Base-by-base conservation (phyloP, 2,797 vertebrate species). In the Myotis myotis region DNA sequence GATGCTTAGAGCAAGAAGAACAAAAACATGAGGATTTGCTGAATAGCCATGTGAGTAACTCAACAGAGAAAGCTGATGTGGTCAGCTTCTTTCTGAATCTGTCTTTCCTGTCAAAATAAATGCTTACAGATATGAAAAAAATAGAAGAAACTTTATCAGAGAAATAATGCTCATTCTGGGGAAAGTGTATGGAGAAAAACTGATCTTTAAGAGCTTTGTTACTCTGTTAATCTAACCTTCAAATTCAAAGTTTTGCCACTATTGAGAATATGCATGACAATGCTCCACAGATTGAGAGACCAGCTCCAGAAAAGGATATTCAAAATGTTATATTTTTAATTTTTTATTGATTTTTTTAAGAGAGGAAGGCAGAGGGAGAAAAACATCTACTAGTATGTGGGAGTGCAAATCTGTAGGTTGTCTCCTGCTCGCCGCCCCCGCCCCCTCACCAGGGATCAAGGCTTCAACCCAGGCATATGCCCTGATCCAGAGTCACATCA, bases 31-130 rank as follows among this genome's bases (percentile, higher is more conserved):
- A 68, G 49, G 28, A 33, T 85, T 86, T 44, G 51, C 36, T 89
- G 44, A 82, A 86, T 41, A 71, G 8, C 11, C n/a, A 44, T 25
- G 28, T 57, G 47, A 36, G 11, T 41, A 81, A 60, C n/a, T 87
- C 41, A 25, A 33, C 7, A 55, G 5, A 64, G 16, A 86, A 82
- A 89, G 19, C 7, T 82, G 53, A 74, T 25, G 9, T 44, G 4
- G 28, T 89, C 23, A 23, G 64, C 30, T 47, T 1, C 5, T 49
- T 89, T 72, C 33, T 74, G 38, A 15, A 44, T 89, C 25, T 62
- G 23, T 75, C 23, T 82, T 86, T 13, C 82, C 25, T 95, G 12
- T 55, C 38, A 89, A 74, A 94, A 88, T 57, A 89, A 74, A 76
- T 91, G 2, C 44, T 55, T 75, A 68, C 4, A 72, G 12, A 86